phyloP scores from a whole-genome alignment of 23 tunicate species.

The Ciona savignyi region DNA sequence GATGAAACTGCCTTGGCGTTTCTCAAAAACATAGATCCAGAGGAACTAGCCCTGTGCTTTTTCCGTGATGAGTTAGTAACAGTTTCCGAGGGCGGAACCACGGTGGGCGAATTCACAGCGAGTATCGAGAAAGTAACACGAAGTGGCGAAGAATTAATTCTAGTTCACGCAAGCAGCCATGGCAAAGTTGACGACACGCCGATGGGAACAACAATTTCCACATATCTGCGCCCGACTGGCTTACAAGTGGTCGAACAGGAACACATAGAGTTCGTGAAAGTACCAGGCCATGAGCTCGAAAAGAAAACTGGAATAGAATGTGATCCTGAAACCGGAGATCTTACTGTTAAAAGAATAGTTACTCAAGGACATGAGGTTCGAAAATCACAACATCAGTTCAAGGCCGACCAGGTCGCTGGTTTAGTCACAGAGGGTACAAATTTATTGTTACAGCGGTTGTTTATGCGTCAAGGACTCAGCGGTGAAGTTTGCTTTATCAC shows the following conservation, averaged over 20 bases:
- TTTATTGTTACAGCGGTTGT: conserved; percentile 39
- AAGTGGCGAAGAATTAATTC: conserved; percentile 20
- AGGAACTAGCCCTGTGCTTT: conserved; percentile 16
- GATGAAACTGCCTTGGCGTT: conserved; percentile 15
- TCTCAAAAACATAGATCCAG: conserved; percentile 38
- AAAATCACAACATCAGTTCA: conserved; percentile 16
- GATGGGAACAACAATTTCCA: conserved; percentile 25
- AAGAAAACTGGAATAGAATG: conserved; percentile 42
- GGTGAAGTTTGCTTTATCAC: conserved; percentile 34
- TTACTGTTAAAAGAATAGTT: conserved; percentile 30
- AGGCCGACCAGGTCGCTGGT: conserved; percentile 22
- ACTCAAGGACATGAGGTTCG: conserved; percentile 32
- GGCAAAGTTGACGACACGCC: conserved; percentile 59
- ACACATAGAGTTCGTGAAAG: conserved; percentile 47
- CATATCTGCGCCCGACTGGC: conserved; percentile 32
- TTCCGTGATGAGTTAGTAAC: conserved; percentile 62
- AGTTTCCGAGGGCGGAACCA: conserved; percentile 45
- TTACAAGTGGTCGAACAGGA: conserved; percentile 48
- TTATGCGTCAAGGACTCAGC: conserved; percentile 26
- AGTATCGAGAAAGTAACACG: conserved; percentile 24
- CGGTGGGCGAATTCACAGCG: conserved; percentile 44
- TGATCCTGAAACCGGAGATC: conserved; percentile 39
- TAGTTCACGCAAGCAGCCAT: conserved; percentile 42
- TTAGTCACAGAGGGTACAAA: conserved; percentile 70
- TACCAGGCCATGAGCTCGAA: conserved; percentile 66